phyloP scores from a whole-genome alignment of 2,113 vertebrate genomes.

The Oncorhynchus masou region DNA sequence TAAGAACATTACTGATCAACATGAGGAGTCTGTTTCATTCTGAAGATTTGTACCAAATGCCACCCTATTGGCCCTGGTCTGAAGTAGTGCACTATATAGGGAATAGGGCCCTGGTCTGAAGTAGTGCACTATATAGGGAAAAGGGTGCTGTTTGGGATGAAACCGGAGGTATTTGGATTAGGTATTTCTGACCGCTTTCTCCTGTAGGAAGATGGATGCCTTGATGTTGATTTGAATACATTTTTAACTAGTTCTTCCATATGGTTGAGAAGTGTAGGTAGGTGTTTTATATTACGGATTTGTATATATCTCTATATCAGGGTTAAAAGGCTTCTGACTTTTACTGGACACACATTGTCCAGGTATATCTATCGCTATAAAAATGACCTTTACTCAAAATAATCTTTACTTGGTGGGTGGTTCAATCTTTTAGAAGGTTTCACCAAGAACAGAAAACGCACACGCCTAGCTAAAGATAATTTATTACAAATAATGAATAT shows the following conservation, averaged over 20 bases:
- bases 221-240: slow-evolving; percentile 36
- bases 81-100: too few relatives aligned
- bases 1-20: neutral
- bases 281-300: slow-evolving; percentile 52
- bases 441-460: neutral
- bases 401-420: neutral
- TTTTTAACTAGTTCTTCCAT: slow-evolving; percentile 56
- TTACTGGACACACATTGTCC: neutral
- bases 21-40: neutral
- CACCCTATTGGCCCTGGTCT: too few relatives aligned
- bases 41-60: neutral
- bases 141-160: slow-evolving; percentile 1
- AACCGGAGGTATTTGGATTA: neutral
- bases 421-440: neutral
- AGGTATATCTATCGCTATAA: slow-evolving; percentile 1
- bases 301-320: slow-evolving; percentile 29
- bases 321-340: neutral
- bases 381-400: slow-evolving; percentile 2
- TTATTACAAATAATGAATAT: too few relatives aligned
- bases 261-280: slow-evolving; percentile 30
- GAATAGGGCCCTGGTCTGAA: neutral
- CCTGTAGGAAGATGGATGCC: slow-evolving; percentile 44
- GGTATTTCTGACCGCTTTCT: neutral
- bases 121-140: neutral
- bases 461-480: too few relatives aligned